Evolutionary conservation across 2,888 invertebrate species (phyloP).

Genomic region (Melanostoma mellinum): DNA sequence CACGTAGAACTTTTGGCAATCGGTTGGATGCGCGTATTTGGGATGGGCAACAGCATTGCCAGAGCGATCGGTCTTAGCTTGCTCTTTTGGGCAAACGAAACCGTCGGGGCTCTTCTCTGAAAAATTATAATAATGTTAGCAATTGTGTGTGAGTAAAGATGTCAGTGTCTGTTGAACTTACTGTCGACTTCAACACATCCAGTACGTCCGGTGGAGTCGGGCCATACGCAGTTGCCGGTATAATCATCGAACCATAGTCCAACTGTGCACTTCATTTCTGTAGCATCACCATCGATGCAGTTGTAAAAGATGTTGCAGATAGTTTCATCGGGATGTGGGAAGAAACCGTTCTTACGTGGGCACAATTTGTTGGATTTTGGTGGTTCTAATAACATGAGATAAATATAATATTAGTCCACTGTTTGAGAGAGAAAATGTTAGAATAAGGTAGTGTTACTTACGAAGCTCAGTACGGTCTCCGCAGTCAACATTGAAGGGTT

Average conservation of each 20-base stretch:
- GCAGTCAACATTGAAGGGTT: conserved; percentile 95
- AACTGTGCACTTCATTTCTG: conserved; percentile 91
- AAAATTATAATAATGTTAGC: conserved; percentile 73
- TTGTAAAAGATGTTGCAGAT: conserved; percentile 94
- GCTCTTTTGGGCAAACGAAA: conserved; percentile 91
- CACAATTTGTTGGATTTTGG: conserved; percentile 87
- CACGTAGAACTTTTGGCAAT: conserved; percentile 96
- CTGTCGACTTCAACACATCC: conserved; percentile 86
- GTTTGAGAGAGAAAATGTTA: background rate
- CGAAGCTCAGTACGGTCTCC: conserved; percentile 93
- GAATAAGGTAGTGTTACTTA: conserved; percentile 84
- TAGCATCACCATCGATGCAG: conserved; percentile 92
- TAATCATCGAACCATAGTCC: conserved; percentile 95
- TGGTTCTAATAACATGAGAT: conserved; percentile 84
- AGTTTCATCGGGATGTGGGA: conserved; percentile 91
- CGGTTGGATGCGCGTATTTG: conserved; percentile 91
- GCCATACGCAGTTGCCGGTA: conserved; percentile 95
- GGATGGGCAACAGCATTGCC: conserved; percentile 92
- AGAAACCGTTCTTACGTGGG: conserved; percentile 94
- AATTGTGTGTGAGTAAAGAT: background rate
- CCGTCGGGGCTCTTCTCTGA: conserved; percentile 91
- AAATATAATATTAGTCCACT: background rate
- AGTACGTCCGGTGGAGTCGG: conserved; percentile 89
- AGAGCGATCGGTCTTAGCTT: conserved; percentile 84
- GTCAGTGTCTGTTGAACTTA: conserved; percentile 79